Evolutionary conservation across 2,888 invertebrate genomes (phyloP).

Genomic region (Drosophila crucigera): DNA sequence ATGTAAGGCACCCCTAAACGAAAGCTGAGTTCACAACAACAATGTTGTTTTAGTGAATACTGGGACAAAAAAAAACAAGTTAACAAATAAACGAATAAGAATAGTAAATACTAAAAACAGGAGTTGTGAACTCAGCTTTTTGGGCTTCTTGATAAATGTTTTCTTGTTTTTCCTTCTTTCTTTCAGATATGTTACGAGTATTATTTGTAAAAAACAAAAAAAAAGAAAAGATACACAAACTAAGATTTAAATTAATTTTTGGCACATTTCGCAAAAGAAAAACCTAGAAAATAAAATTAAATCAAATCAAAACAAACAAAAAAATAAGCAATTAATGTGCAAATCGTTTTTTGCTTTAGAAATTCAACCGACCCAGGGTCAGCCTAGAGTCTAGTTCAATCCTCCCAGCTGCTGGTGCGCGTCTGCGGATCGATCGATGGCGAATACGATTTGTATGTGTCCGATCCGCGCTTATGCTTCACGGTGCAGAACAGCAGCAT

Average conservation of each 20-base stretch:
- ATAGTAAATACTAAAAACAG: slow-evolving; percentile 23
- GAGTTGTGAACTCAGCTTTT: slow-evolving; percentile 26
- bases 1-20: not conserved
- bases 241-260: slow-evolving; percentile 74
- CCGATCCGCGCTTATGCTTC: slow-evolving; percentile 88
- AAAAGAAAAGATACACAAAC: slow-evolving; percentile 28
- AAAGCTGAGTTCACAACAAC: slow-evolving; percentile 22
- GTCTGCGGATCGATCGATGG: slow-evolving; percentile 85
- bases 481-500: slow-evolving; percentile 92
- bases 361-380: not conserved
- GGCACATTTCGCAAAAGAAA: slow-evolving; percentile 72
- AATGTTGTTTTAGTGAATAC: slow-evolving; percentile 26
- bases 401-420: slow-evolving; percentile 85
- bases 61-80: not conserved
- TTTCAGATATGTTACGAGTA: slow-evolving; percentile 41
- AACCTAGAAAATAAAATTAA: slow-evolving; percentile 9
- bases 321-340: slow-evolving; percentile 27
- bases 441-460: slow-evolving; percentile 90
- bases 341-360: slow-evolving; percentile 41
- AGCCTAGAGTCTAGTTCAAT: slow-evolving; percentile 80
- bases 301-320: slow-evolving; percentile 23
- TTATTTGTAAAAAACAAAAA: slow-evolving; percentile 19
- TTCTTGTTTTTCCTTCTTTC: not conserved
- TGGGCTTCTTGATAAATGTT: slow-evolving; percentile 1
- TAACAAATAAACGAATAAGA: not conserved